phyloP scores from a whole-genome alignment of 1,140 invertebrate genomes.

The Steinernema khuongi region DNA sequence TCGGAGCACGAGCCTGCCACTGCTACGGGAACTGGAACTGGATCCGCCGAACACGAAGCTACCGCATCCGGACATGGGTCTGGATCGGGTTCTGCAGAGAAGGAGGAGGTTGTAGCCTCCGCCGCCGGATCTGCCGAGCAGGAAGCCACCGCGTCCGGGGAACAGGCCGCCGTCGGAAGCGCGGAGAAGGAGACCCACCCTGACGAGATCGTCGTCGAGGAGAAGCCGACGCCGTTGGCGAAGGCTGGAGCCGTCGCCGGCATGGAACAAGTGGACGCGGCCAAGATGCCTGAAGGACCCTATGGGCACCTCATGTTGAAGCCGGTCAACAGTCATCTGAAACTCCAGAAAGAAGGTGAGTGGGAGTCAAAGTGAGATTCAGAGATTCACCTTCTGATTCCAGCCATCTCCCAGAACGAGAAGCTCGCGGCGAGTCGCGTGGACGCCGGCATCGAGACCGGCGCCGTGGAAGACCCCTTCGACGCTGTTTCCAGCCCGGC shows the following conservation, averaged over 20 bases:
- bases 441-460: not conserved
- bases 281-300: constrained; percentile 17
- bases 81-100: too few relatives aligned
- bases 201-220: constrained; percentile 22
- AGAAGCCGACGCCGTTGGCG: not conserved
- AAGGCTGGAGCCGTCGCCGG: not conserved
- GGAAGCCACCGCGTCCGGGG: not conserved
- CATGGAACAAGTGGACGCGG: constrained; percentile 11
- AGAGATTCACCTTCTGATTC: not conserved
- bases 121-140: not conserved
- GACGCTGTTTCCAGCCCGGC: not conserved
- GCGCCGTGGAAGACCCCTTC: constrained; percentile 12
- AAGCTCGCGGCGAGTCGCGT: constrained; percentile 1
- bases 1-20: too few relatives aligned
- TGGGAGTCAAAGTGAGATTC: not conserved
- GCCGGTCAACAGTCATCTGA: not conserved
- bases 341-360: constrained; percentile 25
- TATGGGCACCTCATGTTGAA: constrained; percentile 26
- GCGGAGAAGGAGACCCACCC: constrained; percentile 3
- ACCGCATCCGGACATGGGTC: too few relatives aligned
- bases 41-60: too few relatives aligned
- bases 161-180: not conserved
- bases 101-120: too few relatives aligned
- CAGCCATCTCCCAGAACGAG: constrained; percentile 17
- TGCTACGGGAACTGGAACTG: too few relatives aligned